phyloP scores from a whole-genome alignment of 2,113 vertebrate species.

The Epinephelus lanceolatus region DNA sequence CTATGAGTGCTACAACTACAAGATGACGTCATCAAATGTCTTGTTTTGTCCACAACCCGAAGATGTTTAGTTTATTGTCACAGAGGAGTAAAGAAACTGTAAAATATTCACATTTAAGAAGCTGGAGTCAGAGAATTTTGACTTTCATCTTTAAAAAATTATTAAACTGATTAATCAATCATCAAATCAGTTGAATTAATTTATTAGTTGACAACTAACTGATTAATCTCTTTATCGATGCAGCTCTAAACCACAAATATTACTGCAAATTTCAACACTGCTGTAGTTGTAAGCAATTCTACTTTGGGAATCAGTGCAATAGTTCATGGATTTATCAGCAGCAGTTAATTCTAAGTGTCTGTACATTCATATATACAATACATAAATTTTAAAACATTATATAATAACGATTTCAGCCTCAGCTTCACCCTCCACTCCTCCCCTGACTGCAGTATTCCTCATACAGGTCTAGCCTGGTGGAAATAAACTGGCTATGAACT shows the following conservation, averaged over 20 bases:
- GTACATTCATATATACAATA: neutral
- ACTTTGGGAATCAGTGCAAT: neutral
- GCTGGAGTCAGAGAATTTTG: no score
- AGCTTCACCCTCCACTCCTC: neutral
- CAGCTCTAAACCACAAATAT: neutral
- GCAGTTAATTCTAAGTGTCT: neutral
- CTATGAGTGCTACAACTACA: neutral
- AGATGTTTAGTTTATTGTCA: no score
- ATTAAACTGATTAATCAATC: no score
- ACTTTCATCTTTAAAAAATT: no score
- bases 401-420: neutral
- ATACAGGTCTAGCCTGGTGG: neutral
- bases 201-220: no score
- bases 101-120: no score
- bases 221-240: no score
- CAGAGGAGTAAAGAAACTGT: no score
- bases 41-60: no score
- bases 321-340: neutral
- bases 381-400: neutral
- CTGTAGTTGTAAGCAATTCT: neutral
- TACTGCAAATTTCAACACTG: neutral
- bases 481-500: slow-evolving; percentile 37
- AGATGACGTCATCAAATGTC: no score
- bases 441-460: slow-evolving; percentile 15
- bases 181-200: no score